Conservation (phyloP, 2,113 vertebrate species). For the Thymallus thymallus region DNA sequence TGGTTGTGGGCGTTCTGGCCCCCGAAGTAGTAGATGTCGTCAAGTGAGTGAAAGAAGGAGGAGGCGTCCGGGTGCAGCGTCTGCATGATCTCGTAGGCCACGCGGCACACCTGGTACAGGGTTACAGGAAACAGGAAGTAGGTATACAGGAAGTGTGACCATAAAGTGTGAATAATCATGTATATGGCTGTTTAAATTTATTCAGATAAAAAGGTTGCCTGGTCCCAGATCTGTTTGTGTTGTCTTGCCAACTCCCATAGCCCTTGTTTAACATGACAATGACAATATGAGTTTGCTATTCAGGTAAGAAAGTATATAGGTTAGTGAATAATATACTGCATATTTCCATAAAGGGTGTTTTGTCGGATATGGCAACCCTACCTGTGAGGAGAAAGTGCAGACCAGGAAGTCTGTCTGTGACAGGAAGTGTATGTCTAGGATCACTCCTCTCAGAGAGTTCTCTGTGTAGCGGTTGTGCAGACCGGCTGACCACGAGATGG, state of each 20-base stretch:
- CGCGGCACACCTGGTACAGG: constrained; percentile 88
- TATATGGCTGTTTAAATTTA: too few relatives aligned
- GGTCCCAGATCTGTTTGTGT: too few relatives aligned
- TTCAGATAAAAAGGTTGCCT: too few relatives aligned
- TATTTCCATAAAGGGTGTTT: too few relatives aligned
- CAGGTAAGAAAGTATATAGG: too few relatives aligned
- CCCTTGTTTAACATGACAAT: too few relatives aligned
- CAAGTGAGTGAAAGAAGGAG: constrained; percentile 92
- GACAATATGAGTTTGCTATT: too few relatives aligned
- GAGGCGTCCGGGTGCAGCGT: constrained; percentile 96
- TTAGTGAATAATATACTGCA: too few relatives aligned
- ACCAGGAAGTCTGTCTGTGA: constrained; percentile 97
- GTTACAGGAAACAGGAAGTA: background rate
- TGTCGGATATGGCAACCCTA: constrained; percentile 44
- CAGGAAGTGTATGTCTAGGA: constrained; percentile 96
- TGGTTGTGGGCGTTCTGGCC: constrained; percentile 99
- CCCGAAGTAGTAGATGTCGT: constrained; percentile 99
- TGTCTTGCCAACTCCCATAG: too few relatives aligned
- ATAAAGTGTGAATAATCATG: too few relatives aligned
- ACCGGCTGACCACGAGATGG: constrained; percentile 97
- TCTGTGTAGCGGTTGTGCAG: constrained; percentile 97
- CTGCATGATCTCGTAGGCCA: constrained; percentile 99
- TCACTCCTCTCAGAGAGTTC: constrained; percentile 94
- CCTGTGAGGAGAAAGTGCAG: constrained; percentile 98
- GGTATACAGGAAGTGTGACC: background rate